phyloP scores from a whole-genome alignment of 1,140 invertebrate species.

The Bombus waltoni region DNA sequence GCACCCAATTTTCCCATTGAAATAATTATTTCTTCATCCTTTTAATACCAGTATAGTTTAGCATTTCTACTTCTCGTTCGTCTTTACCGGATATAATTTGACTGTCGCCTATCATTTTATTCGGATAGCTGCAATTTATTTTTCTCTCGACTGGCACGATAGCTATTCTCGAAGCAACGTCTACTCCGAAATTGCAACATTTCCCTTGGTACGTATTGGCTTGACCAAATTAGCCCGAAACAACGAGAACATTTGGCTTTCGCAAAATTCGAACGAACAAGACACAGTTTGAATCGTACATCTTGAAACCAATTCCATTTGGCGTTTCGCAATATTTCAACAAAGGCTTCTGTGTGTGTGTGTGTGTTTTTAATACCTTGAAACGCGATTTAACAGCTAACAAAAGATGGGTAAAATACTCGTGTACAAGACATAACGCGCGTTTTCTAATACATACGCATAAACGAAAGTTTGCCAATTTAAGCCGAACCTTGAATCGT shows the following conservation, averaged over 20 bases:
- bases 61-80: too few species aligned
- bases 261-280: neutral
- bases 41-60: too few species aligned
- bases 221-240: neutral
- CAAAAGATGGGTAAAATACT: neutral
- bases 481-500: neutral
- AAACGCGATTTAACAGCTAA: neutral
- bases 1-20: too few species aligned
- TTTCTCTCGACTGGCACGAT: neutral
- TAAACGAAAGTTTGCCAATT: neutral
- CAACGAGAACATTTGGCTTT: neutral
- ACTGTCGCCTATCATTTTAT: too few species aligned
- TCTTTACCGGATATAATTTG: too few species aligned
- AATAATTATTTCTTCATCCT: too few species aligned
- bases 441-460: neutral
- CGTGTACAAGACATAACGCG: neutral
- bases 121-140: too few species aligned
- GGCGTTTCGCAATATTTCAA: neutral
- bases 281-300: neutral
- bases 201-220: too few species aligned
- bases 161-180: neutral
- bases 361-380: neutral
- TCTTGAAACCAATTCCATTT: neutral
- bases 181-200: too few species aligned
- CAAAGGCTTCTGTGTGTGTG: neutral